Evolutionary conservation across 2,113 vertebrate genomes (phyloP), one percentile per base, ranked within the genome.

Genomic region (Gadus chalcogrammus): DNA sequence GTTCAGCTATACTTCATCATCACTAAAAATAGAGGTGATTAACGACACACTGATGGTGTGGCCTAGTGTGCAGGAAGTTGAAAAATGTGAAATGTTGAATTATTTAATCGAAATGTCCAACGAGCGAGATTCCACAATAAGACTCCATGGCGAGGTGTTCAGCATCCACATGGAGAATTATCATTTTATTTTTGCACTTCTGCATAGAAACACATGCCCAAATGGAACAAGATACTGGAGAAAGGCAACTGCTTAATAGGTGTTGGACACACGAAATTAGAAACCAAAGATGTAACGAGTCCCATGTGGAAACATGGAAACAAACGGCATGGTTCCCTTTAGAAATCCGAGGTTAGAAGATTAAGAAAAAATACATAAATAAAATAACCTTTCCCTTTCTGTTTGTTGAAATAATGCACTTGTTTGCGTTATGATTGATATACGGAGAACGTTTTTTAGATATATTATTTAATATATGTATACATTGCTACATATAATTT

Each of bases 161-260:
- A 61, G 18, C 12, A 61, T 12, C 61, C 3, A 64, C 42, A 22
- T 42, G 56, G 4, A 66, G 31, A 35, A 35, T 35, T 6, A 68
- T 55, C 59, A 53, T 82, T 92, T 90, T 87, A 88, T 90, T 35
- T 35, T 91, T 76, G 42, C 80, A 70, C 78, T 88, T 80, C 78
- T 86, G 87, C 89, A 91, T 87, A 84, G 83, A 90, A 84, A 91
- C 75, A 87, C 87, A 81, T 86, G 81, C 85, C 84, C 86, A 84
- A 77, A 82, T 80, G 76, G 72, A 75, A 84, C 74, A 81, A 73
- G 56, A 76, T 75, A 72, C 70, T 35, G 31, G 31, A 35, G 1
- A 35, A 35, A 35, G 31, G 31, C 72, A 75, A 81, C 73, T 68
- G 76, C 60, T 67, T 75, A 35, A 35, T 35, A 35, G 68, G 76